Percentiles rank a stretch among this genome's conserved stretches.
These are phyloP conservation scores for Anoura caudifer DNA, from an alignment of 2,113 vertebrate species.

Conservation along the genomic window DNA sequence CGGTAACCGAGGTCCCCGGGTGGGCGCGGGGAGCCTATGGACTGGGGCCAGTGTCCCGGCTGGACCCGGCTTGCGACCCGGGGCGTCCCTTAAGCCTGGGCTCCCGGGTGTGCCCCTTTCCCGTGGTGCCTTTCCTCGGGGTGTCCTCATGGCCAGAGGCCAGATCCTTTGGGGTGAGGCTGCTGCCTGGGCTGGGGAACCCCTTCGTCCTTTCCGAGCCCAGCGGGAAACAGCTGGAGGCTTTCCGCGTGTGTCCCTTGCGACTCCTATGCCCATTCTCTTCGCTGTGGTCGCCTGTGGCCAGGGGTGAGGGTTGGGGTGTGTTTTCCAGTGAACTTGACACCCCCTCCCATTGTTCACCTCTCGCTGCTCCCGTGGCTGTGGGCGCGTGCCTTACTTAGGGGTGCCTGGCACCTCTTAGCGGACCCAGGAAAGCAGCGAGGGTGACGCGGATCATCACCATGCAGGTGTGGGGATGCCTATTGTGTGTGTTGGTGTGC, in stretches of 20 bases:
- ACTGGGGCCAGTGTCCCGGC: neutral
- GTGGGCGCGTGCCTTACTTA: neutral
- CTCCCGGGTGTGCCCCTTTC: neutral
- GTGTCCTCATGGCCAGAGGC: neutral
- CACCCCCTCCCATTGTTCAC: slow-evolving; percentile 62
- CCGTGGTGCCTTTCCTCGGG: neutral
- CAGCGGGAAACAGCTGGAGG: neutral
- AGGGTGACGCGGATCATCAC: neutral
- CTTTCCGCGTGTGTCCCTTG: neutral
- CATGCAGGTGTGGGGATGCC: slow-evolving; percentile 53
- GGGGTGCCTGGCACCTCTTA: slow-evolving; percentile 5
- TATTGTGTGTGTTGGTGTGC: neutral
- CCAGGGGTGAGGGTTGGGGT: neutral
- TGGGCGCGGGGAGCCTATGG: neutral
- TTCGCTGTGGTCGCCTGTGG: neutral
- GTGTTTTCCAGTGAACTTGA: neutral
- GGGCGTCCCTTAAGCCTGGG: neutral
- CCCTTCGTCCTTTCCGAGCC: neutral
- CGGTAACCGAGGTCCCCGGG: slow-evolving; percentile 69
- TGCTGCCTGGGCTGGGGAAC: neutral
- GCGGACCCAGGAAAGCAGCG: neutral
- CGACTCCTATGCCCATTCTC: neutral
- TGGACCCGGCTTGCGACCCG: too few species aligned
- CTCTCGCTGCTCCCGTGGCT: neutral
- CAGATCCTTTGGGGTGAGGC: neutral